Percentiles rank a stretch among this genome's conserved stretches.
Evolutionary conservation across 2,888 invertebrate genomes (phyloP).

Genomic region (Tachina grossa): DNA sequence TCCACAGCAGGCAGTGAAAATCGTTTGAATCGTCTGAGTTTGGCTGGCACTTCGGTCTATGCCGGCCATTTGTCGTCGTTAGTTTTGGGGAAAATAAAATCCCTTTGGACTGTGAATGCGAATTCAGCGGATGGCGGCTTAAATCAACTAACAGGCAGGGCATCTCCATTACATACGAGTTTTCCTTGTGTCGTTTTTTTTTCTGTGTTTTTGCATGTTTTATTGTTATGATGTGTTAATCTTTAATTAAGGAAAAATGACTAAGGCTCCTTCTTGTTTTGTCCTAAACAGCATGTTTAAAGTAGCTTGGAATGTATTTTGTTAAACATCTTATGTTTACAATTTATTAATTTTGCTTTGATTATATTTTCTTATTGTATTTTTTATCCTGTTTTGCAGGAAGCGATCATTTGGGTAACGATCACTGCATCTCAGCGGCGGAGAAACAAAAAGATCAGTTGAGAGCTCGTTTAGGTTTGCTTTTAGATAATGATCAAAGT

Average conservation of each 20-base stretch:
- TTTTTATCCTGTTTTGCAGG: slow-evolving; percentile 72
- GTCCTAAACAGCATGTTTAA: slow-evolving; percentile 38
- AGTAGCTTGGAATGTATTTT: background rate
- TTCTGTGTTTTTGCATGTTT: slow-evolving; percentile 54
- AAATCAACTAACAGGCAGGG: slow-evolving; percentile 91
- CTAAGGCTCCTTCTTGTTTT: background rate
- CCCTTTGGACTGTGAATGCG: slow-evolving; percentile 91
- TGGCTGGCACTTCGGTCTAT: slow-evolving; percentile 82
- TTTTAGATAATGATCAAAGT: slow-evolving; percentile 77
- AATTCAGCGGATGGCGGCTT: slow-evolving; percentile 89
- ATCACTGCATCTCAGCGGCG: slow-evolving; percentile 73
- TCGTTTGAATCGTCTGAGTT: slow-evolving; percentile 81
- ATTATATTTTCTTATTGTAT: background rate
- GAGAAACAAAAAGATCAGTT: slow-evolving; percentile 81
- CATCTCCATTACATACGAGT: slow-evolving; percentile 60
- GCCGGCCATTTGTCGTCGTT: slow-evolving; percentile 83
- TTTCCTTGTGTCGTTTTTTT: slow-evolving; percentile 46
- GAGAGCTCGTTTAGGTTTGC: slow-evolving; percentile 79
- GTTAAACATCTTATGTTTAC: background rate
- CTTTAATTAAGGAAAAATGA: slow-evolving; percentile 30
- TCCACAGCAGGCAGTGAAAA: slow-evolving; percentile 79
- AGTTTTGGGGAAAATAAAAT: slow-evolving; percentile 94
- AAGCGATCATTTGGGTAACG: slow-evolving; percentile 76
- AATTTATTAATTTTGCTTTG: slow-evolving; percentile 1
- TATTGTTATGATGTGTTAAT: slow-evolving; percentile 61